Evolutionary conservation across 2,888 invertebrate genomes (phyloP).

Genomic region (Agriopis leucophaearia): DNA sequence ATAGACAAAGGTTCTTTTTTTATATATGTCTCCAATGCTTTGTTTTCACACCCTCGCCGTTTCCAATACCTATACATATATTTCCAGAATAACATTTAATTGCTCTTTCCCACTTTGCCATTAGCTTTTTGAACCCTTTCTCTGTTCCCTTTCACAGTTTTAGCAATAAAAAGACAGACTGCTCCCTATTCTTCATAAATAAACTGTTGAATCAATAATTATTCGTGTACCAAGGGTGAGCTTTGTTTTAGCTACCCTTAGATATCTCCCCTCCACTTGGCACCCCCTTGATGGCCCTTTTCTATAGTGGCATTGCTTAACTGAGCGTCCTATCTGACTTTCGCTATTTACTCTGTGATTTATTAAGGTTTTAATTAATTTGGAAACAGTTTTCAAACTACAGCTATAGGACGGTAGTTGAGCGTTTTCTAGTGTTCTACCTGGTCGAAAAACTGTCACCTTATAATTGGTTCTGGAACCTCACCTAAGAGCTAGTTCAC

Average conservation of each 20-base stretch:
- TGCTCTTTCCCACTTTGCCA: slow-evolving; percentile 38
- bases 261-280: slow-evolving; percentile 61
- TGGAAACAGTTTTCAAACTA: not conserved
- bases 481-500: not conserved
- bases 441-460: no score
- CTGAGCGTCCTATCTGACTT: slow-evolving; percentile 24
- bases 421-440: not conserved
- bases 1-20: not conserved
- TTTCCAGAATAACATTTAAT: slow-evolving; percentile 33
- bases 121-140: slow-evolving; percentile 37
- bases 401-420: not conserved
- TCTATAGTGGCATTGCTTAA: slow-evolving; percentile 74
- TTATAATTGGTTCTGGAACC: not conserved
- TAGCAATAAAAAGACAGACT: slow-evolving; percentile 73
- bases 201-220: slow-evolving; percentile 76
- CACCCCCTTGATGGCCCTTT: slow-evolving; percentile 75
- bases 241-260: slow-evolving; percentile 73
- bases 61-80: slow-evolving; percentile 20
- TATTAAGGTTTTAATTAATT: slow-evolving; percentile 23
- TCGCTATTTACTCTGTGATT: slow-evolving; percentile 25
- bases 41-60: slow-evolving; percentile 14
- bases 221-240: slow-evolving; percentile 60
- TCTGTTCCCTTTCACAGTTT: slow-evolving; percentile 36
- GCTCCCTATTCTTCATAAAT: slow-evolving; percentile 64
- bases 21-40: not conserved